These are phyloP conservation scores for Anabacerthia variegaticeps DNA, from an alignment of 2,797 vertebrate species.

Conservation along the genomic window DNA sequence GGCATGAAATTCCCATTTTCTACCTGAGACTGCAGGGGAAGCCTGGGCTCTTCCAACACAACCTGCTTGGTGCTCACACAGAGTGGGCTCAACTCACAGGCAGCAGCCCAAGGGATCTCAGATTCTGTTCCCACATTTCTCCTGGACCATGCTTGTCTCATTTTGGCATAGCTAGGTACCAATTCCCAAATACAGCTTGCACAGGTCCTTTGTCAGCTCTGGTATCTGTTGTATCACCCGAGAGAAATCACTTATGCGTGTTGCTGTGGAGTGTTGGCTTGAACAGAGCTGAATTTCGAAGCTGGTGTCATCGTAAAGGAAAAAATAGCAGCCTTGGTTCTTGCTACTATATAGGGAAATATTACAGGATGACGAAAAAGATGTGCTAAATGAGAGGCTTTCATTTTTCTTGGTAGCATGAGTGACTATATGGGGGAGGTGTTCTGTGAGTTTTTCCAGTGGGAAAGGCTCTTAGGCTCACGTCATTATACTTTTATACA, in stretches of 20 bases:
- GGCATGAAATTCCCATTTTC: not conserved
- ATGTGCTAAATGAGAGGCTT: not conserved
- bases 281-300: not conserved
- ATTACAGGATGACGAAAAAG: conserved; percentile 4
- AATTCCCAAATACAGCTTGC: not conserved
- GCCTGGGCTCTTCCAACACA: fast-evolving
- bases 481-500: not conserved
- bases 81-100: not conserved
- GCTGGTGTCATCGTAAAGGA: not conserved
- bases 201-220: not conserved
- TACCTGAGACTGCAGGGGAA: not conserved
- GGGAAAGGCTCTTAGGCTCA: not conserved
- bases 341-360: conserved; percentile 16
- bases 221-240: not conserved
- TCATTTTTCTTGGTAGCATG: not conserved
- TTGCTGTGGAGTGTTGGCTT: not conserved
- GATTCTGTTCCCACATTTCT: not conserved
- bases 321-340: conserved; percentile 15
- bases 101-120: not conserved
- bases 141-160: not conserved
- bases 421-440: not conserved
- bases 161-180: not conserved
- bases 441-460: not conserved
- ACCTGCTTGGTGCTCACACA: not conserved
- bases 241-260: not conserved